Percentiles rank a stretch among this genome's conserved stretches.
Evolutionary conservation across 2,888 invertebrate species (phyloP).

Genomic region (Teleogryllus oceanicus): DNA sequence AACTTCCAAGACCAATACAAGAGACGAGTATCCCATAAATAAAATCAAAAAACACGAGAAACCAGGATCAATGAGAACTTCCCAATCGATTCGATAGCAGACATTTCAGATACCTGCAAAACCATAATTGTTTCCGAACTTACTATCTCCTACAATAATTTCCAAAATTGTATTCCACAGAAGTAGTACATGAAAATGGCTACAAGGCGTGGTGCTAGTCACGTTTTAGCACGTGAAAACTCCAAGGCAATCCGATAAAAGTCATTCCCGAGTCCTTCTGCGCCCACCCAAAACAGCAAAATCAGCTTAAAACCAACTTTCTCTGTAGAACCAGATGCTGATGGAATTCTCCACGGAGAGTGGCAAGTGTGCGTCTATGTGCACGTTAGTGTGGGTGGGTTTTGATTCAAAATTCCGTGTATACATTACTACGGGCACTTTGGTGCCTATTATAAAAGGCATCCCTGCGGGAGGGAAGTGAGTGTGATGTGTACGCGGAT

Average conservation of each 20-base stretch:
- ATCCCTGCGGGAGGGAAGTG: slow-evolving; percentile 11
- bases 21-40: no score
- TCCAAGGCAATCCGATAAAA: neutral
- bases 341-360: slow-evolving; percentile 18
- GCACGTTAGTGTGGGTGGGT: slow-evolving; percentile 7
- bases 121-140: no score
- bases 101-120: no score
- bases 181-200: no score
- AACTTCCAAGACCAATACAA: no score
- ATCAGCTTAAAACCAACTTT: neutral
- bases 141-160: no score
- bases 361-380: neutral
- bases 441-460: slow-evolving; percentile 25
- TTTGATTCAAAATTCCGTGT: slow-evolving; percentile 26
- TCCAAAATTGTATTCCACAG: no score
- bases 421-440: slow-evolving; percentile 26
- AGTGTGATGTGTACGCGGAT: slow-evolving; percentile 21
- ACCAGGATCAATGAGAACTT: no score
- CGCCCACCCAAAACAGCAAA: neutral
- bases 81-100: no score
- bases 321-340: neutral
- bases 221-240: neutral
- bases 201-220: no score
- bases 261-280: neutral
- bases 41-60: no score